Evolutionary conservation across 2,797 vertebrate genomes (phyloP).

Genomic region (Heteromormyrus szaboi): DNA sequence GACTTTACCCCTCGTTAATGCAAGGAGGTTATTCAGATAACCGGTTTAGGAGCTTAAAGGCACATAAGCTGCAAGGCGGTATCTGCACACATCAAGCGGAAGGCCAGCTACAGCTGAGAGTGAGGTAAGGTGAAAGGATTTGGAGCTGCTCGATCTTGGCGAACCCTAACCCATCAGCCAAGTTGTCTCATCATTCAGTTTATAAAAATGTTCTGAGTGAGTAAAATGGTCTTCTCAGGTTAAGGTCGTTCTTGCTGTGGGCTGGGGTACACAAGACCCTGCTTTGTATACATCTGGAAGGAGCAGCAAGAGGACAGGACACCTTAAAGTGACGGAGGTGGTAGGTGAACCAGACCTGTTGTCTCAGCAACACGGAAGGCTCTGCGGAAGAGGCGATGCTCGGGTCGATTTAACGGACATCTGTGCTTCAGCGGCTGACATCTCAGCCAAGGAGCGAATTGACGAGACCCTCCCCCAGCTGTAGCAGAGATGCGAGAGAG

Average conservation of each 20-base stretch:
- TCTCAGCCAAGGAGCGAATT: not conserved
- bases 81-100: not conserved
- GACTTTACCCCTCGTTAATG: not conserved
- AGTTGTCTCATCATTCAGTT: not conserved
- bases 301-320: not conserved
- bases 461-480: not conserved
- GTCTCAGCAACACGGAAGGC: not conserved
- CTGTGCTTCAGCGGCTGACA: not conserved
- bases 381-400: not conserved
- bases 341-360: too few relatives aligned
- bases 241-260: not conserved
- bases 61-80: not conserved
- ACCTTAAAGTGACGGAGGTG: not conserved
- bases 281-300: not conserved
- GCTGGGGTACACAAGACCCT: not conserved
- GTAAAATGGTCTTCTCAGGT: not conserved
- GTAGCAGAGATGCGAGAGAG: not conserved
- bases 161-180: not conserved
- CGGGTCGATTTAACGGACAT: not conserved
- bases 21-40: constrained; percentile 11
- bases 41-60: not conserved
- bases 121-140: not conserved
- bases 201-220: not conserved
- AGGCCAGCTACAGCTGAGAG: not conserved
- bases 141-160: not conserved